phyloP scores from a whole-genome alignment of 2,113 vertebrate species.

The Proterorhinus semilunaris region DNA sequence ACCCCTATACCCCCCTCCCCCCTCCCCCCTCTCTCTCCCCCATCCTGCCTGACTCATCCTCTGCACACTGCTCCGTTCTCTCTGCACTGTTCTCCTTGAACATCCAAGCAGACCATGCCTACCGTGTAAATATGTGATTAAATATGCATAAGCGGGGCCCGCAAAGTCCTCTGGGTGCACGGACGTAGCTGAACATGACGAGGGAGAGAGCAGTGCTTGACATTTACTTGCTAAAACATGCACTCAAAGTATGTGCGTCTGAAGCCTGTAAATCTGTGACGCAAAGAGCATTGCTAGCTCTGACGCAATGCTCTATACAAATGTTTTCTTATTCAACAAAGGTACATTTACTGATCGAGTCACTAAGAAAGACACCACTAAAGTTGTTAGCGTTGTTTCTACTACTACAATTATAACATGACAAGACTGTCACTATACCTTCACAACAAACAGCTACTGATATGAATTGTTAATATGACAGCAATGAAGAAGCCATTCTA shows the following conservation, averaged over 20 bases:
- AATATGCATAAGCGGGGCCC: slow-evolving; percentile 54
- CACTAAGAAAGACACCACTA: background rate
- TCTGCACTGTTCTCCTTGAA: too few species aligned
- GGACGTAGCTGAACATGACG: slow-evolving; percentile 20
- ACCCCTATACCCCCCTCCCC: slow-evolving; percentile 15
- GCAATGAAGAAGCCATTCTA: too few species aligned
- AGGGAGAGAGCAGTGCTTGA: slow-evolving; percentile 17
- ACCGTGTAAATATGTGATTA: slow-evolving; percentile 50
- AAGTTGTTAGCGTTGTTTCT: background rate
- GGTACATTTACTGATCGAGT: slow-evolving; percentile 23
- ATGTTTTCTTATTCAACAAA: background rate
- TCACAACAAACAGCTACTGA: background rate
- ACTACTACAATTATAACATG: background rate
- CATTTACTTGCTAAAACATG: slow-evolving; percentile 26
- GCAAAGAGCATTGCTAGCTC: slow-evolving; percentile 12
- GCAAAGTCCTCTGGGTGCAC: slow-evolving; percentile 15
- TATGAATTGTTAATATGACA: background rate
- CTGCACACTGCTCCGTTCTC: slow-evolving; percentile 23
- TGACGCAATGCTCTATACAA: slow-evolving; percentile 6
- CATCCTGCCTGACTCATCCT: slow-evolving; percentile 40
- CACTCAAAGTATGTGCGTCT: slow-evolving; percentile 9
- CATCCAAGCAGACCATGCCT: slow-evolving; percentile 20
- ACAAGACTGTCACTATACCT: background rate
- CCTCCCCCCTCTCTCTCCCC: slow-evolving; percentile 12
- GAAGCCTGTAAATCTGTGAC: slow-evolving; percentile 22